Base-by-base conservation (phyloP, 37 sponge, comb jelly and placozoan species). In the Amphimedon queenslandica region DNA sequence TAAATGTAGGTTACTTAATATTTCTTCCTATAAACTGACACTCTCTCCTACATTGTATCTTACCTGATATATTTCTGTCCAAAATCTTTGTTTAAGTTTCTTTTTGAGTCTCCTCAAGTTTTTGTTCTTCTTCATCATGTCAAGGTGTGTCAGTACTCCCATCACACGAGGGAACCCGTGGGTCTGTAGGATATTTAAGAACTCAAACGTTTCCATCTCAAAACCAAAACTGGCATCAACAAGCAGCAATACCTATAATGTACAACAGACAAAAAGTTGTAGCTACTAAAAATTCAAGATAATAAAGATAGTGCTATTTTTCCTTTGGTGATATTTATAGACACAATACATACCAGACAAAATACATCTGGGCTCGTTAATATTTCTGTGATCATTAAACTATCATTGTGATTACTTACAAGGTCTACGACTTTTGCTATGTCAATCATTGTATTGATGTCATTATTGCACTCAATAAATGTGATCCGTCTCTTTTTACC, bases 191-290 rank as follows among this genome's bases (percentile, higher is more conserved):
- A 97, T 94, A 66, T 97, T 97, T 41, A 97, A 82, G 67, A 97
- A 94, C 83, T 97, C 99, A 88, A 97, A 97, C 38, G 93, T 91
- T 69, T 97, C 99, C 93, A 97, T 97, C 77, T 97, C 99, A 75
- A 97, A 97, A 0, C 99, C 99, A 83, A 97, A 97, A 73, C 92
- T 91, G 30, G 95, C 99, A 77, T 97, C 99, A 73, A 97, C 83
- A 76, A 97, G 55, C 29, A 97, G 83, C 13, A 97, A 72, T 29
- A 94, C 89, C 93, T 8, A 8, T 18, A 47, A 13, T 47, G 13
- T n/a, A n/a, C n/a, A n/a, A n/a, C n/a, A n/a, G 8, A 13, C 8
- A 47, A 47, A 47, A 13, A 13, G 53, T n/a, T n/a, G n/a, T n/a
- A n/a, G n/a, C n/a, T n/a, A n/a, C n/a, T n/a, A n/a, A n/a, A n/a